A percentile compares a stretch with the other conserved stretches of the same genome.
These are phyloP conservation scores for Delichon dasypus DNA, from an alignment of 2,797 vertebrate species.

Conservation along the genomic window DNA sequence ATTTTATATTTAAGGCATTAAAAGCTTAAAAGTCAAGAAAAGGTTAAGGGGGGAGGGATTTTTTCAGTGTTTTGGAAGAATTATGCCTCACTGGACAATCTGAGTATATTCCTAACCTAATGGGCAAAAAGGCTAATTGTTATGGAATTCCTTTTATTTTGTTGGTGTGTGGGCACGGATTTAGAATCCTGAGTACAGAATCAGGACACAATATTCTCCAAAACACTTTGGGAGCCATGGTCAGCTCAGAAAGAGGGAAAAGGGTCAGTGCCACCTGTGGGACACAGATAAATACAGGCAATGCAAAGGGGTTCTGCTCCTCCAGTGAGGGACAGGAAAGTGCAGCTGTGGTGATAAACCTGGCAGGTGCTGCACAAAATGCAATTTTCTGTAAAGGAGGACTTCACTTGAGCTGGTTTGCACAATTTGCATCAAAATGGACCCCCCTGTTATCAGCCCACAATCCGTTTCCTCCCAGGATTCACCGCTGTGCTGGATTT, in stretches of 20 bases:
- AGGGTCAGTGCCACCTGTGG: background rate
- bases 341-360: background rate
- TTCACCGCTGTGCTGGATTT: background rate
- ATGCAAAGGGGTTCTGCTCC: background rate
- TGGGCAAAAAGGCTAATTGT: background rate
- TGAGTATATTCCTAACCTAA: background rate
- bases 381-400: background rate
- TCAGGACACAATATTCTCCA: background rate
- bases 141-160: background rate
- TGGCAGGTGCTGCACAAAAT: background rate
- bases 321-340: background rate
- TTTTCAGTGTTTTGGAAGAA: background rate
- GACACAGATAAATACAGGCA: background rate
- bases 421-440: fast-evolving
- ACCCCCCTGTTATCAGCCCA: no score
- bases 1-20: background rate
- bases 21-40: background rate
- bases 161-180: background rate
- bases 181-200: background rate
- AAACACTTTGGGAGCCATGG: background rate
- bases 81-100: background rate
- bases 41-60: background rate
- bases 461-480: background rate
- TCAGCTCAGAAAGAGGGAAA: background rate
- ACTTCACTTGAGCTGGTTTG: background rate